A percentile compares a stretch with the other conserved stretches of the same genome.
Evolutionary conservation across 2,113 vertebrate species (phyloP).

Genomic region (Neolamprologus devosi): DNA sequence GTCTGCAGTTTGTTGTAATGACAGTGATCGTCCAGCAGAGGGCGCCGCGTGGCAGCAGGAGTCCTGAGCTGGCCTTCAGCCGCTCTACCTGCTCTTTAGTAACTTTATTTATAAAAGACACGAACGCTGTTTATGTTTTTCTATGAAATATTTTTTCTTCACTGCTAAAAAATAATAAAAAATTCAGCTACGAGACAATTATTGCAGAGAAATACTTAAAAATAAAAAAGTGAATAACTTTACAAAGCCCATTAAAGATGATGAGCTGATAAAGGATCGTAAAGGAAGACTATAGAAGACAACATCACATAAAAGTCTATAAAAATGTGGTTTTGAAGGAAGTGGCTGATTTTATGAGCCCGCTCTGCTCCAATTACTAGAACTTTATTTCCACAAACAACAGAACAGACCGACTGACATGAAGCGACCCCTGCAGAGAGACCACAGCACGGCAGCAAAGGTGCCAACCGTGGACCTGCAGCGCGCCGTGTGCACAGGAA

Average conservation of each 20-base stretch:
- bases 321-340: neutral
- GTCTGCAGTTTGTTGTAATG: neutral
- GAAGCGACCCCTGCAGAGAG: neutral
- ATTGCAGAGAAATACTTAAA: neutral
- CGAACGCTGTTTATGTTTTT: neutral
- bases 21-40: neutral
- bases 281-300: neutral
- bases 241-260: neutral
- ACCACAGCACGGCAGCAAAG: neutral
- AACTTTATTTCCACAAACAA: neutral
- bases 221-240: neutral
- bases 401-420: neutral
- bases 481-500: rapidly evolving
- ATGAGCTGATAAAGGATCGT: neutral
- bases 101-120: neutral
- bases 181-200: neutral
- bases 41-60: neutral
- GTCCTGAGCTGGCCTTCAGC: neutral
- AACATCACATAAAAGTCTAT: neutral
- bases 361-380: neutral
- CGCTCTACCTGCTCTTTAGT: neutral
- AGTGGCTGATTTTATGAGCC: neutral
- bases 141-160: neutral
- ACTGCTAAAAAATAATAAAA: neutral
- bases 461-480: neutral